Base-by-base conservation (phyloP, 2,113 vertebrate genomes). In the Nesoenas mayeri region DNA sequence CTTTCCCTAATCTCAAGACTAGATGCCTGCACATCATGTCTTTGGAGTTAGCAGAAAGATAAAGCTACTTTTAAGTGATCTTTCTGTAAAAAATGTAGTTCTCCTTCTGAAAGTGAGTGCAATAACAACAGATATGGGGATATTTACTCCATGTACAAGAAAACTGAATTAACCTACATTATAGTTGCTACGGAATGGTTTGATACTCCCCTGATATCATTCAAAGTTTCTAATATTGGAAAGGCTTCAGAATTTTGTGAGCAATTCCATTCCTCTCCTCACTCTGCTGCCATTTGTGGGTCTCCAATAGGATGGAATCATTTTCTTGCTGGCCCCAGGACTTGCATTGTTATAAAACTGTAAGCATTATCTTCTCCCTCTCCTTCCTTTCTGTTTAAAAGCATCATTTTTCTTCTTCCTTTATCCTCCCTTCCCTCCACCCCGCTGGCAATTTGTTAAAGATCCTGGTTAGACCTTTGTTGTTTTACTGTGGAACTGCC, bases 401-500 rank as follows among this genome's bases (percentile, higher is more conserved):
- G 54, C 66, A 72, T 21, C 29, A 36, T 67, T 57, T 61, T 87
- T 71, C 56, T 54, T 58, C 58, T 84, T 71, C 66, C 10, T 5
- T 73, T 67, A 42, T 58, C 22, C 61, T 74, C 25, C 48, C 13
- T 82, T 32, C 47, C n/a, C 51, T 86, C 56, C 70, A 78, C 42
- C 65, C 65, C 9, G 3, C 21, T 53, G 79, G 79, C 74, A 85
- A 65, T 82, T 89, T 91, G 81, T 75, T 71, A 31, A 84, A 91
- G 67, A 67, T 53, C 62, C 75, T 61, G 79, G 29, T 65, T 79
- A 91, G 89, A 66, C 50, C 82, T 93, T 91, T 93, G 90, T 70
- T 94, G 82, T 70, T 96, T 88, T 85, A 66, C 88, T 85, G 54
- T 80, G 82, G 66, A 94, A 65, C 66, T 87, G 88, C 73, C 78